phyloP scores from a whole-genome alignment of 2,888 invertebrate species.

The Himalopsyche kuldschensis region DNA sequence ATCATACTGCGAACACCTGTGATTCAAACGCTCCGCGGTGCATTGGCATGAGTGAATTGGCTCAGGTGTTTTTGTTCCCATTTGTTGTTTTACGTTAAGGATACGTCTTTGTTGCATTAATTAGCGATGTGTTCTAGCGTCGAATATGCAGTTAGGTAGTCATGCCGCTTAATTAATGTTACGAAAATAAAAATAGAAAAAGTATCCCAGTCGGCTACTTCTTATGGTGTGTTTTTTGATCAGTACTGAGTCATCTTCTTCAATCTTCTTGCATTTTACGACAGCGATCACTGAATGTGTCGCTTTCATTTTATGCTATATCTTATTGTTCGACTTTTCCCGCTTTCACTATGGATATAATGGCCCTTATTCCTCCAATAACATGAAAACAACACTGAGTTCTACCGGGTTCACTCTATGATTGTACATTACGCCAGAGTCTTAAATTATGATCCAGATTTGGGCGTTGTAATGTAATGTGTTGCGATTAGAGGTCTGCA shows the following conservation, averaged over 20 bases:
- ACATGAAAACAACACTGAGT: too few species aligned
- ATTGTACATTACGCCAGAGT: too few species aligned
- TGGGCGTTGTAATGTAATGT: too few species aligned
- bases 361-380: too few species aligned
- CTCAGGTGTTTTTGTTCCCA: background rate
- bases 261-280: too few species aligned
- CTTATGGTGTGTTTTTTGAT: background rate
- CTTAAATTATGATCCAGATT: too few species aligned
- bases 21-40: background rate
- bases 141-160: background rate
- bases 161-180: background rate
- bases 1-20: background rate
- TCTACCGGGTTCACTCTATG: too few species aligned
- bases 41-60: background rate
- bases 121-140: background rate
- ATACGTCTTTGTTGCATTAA: background rate
- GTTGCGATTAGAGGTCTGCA: too few species aligned
- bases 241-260: background rate
- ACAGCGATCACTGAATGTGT: too few species aligned
- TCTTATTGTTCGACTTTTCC: too few species aligned
- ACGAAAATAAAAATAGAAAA: background rate
- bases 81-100: background rate
- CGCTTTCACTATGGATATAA: too few species aligned
- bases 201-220: background rate
- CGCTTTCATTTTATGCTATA: too few species aligned